Base-by-base conservation (phyloP, 2,113 vertebrate species). In the Phalacrocorax carbo region DNA sequence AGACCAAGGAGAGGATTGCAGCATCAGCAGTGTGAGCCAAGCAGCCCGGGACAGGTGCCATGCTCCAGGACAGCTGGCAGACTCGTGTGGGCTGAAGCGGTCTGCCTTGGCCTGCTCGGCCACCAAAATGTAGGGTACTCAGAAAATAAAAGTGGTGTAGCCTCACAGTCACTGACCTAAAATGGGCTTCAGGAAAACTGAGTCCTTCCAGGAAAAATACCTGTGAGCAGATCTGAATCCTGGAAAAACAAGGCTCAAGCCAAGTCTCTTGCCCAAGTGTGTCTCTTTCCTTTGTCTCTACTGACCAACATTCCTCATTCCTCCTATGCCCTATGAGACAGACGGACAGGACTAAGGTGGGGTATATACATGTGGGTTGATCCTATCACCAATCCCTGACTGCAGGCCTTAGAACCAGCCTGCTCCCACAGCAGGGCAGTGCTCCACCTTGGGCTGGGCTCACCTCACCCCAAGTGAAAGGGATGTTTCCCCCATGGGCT, bases 1-100 rank as follows among this genome's bases (percentile, higher is more conserved):
- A 88, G 29, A 60, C 3, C 8, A 14, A 51, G 8, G 34, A 64
- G 55, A 66, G 30, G 42, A 88, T 79, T 91, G 90, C 70, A 79
- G 38, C 48, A 36, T 19, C 22, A 54, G 52, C 25, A 17, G 15
- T 29, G 17, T n/a, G 25, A 88, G 19, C 18, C 48, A 40, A 60
- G 30, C 51, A 70, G 46, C 44, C 38, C 0, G 1, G 48, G 34
- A 20, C 48, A 82, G 55, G 30, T 6, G 0, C 40, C 1, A 4
- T 0, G 0, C 48, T 51, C 25, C 11, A 49, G 42, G 70, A 15
- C 0, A 5, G 68, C 25, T 14, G 14, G 57, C 21, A 86, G 64
- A 14, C 30, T 30, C 15, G 44, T 6, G 3, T 15, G 38, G 9
- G 10, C 26, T 2, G 2, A 71, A 71, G 9, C 48, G 80, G 34